phyloP scores from a whole-genome alignment of 2,113 vertebrate species.

The Thamnophis sirtalis region DNA sequence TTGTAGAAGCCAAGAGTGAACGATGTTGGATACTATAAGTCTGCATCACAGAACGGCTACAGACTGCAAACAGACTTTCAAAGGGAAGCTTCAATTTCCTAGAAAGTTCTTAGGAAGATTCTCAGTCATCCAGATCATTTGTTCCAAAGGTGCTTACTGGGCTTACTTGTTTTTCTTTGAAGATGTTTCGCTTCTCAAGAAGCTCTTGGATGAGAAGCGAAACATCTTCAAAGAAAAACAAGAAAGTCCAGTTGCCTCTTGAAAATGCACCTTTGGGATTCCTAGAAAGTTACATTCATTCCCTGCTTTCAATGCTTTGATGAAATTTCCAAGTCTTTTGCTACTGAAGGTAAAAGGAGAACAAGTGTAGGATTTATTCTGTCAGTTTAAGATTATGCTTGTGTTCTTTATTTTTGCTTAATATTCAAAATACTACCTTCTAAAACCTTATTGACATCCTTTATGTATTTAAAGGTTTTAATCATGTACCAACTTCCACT shows the following conservation, averaged over 20 bases:
- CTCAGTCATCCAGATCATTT: no score
- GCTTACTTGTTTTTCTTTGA: no score
- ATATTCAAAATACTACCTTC: background rate
- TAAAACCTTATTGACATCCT: background rate
- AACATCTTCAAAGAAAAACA: no score
- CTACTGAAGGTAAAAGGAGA: background rate
- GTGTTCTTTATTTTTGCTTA: background rate
- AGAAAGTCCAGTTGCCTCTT: no score
- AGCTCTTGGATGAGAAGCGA: no score
- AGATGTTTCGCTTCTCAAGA: no score
- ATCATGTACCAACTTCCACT: no score
- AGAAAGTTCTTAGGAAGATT: background rate
- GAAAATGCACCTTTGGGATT: background rate
- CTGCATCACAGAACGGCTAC: background rate
- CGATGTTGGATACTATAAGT: background rate
- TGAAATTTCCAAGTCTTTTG: background rate
- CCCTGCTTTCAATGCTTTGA: background rate
- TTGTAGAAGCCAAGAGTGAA: background rate
- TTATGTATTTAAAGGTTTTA: background rate
- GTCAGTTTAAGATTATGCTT: background rate
- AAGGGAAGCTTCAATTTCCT: background rate
- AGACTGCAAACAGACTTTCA: background rate
- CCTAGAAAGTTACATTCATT: background rate
- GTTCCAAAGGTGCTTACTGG: no score
- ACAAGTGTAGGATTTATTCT: background rate